phyloP scores from a whole-genome alignment of 2,888 invertebrate genomes.

The Lepas anatifera region DNA sequence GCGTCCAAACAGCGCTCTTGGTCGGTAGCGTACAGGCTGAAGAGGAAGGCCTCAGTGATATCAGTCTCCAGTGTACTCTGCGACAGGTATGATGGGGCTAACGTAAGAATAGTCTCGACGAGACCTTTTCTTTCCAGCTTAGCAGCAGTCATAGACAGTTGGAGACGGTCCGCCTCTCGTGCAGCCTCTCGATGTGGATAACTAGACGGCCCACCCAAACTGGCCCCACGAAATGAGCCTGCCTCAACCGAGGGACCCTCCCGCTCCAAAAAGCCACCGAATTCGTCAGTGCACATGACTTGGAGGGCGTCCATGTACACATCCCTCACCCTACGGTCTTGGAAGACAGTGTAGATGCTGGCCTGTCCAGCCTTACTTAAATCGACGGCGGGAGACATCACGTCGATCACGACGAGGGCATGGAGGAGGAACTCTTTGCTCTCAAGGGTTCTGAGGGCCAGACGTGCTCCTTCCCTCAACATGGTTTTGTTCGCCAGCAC shows the following conservation, averaged over 20 bases:
- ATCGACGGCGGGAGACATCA: not conserved
- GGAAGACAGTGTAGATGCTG: not conserved
- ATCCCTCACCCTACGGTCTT: not conserved
- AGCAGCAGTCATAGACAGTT: not conserved
- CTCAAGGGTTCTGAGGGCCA: not conserved
- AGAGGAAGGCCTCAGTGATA: not conserved
- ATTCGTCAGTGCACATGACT: not conserved
- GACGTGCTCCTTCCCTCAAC: not conserved
- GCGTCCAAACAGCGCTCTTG: not conserved
- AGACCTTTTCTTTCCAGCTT: not conserved
- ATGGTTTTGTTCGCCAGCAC: not conserved
- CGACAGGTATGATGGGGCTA: not conserved
- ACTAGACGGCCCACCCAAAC: not conserved
- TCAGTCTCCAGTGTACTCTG: not conserved
- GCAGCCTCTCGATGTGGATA: too few species aligned
- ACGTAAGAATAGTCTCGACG: not conserved
- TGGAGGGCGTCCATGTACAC: not conserved
- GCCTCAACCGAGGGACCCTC: not conserved
- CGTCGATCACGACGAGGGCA: not conserved
- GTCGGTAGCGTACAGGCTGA: not conserved
- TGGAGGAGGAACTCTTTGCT: not conserved
- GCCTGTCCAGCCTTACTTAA: not conserved
- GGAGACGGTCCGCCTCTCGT: not conserved
- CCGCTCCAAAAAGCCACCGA: too few species aligned
- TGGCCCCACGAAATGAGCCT: not conserved